phyloP scores from a whole-genome alignment of 2,888 invertebrate genomes.

The Protula sp. region DNA sequence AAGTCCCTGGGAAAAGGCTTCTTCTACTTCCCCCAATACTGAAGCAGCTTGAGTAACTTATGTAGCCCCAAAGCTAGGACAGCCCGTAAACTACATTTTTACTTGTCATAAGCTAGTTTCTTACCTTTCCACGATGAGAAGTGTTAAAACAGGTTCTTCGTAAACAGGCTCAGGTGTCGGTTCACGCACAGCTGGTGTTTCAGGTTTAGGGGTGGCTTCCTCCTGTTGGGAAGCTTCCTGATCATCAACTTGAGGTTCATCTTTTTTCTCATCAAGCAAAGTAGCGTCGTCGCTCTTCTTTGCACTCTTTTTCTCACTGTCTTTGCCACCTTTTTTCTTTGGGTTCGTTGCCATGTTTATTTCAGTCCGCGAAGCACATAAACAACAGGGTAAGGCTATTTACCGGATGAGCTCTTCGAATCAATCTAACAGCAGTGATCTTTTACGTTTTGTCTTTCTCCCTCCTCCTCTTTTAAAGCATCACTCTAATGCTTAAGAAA shows the following conservation, averaged over 20 bases:
- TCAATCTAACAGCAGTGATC: no score
- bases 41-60: no score
- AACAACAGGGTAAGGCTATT: no score
- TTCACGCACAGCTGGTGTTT: slow-evolving; percentile 29
- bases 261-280: slow-evolving; percentile 28
- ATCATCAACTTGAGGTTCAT: slow-evolving; percentile 22
- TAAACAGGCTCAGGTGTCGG: slow-evolving; percentile 42
- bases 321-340: slow-evolving; percentile 12
- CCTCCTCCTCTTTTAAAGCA: no score
- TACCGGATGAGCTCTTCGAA: no score
- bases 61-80: no score
- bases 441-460: no score
- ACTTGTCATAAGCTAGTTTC: background rate
- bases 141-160: slow-evolving; percentile 46
- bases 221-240: slow-evolving; percentile 1
- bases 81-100: background rate
- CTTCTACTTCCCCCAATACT: no score
- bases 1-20: no score
- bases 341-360: slow-evolving; percentile 20
- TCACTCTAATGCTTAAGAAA: no score
- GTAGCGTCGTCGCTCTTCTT: slow-evolving; percentile 30
- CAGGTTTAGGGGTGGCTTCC: slow-evolving; percentile 18
- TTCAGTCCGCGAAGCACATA: no score
- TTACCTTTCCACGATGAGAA: slow-evolving; percentile 46
- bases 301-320: slow-evolving; percentile 11